Percentiles rank a stretch among this genome's conserved stretches.
phyloP scores from a whole-genome alignment of 2,888 invertebrate genomes.

The Rhyacophila evoluta region DNA sequence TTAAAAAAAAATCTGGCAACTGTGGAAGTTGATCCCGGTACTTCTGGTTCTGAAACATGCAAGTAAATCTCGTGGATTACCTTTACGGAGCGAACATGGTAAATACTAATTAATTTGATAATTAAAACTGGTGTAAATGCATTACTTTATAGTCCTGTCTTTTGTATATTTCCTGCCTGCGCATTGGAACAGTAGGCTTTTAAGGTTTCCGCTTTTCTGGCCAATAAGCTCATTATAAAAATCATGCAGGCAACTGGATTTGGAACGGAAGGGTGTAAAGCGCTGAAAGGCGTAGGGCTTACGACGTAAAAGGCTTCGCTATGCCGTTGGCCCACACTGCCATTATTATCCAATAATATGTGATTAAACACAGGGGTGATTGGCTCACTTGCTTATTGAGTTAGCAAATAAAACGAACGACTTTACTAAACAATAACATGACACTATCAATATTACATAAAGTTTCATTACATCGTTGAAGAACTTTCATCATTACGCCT shows the following conservation, averaged over 20 bases:
- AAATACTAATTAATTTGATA: no score
- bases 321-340: slow-evolving; percentile 35
- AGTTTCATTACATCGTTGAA: no score
- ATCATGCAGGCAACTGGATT: slow-evolving; percentile 41
- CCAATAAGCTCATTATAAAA: slow-evolving; percentile 48
- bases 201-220: slow-evolving; percentile 43
- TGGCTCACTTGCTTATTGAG: background rate
- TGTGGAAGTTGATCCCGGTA: no score
- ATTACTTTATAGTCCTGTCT: background rate
- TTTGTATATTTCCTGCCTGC: background rate
- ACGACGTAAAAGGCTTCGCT: slow-evolving; percentile 26
- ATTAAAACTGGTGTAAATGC: no score
- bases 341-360: slow-evolving; percentile 34
- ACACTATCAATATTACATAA: no score
- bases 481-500: no score
- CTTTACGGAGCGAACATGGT: no score
- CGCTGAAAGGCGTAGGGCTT: background rate
- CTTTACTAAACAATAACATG: no score
- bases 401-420: no score
- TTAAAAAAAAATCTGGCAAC: no score
- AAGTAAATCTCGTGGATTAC: no score
- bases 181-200: background rate
- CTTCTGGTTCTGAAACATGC: no score
- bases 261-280: background rate
- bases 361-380: background rate